phyloP scores from a whole-genome alignment of 2,888 invertebrate genomes.

The Limnephilus marmoratus region DNA sequence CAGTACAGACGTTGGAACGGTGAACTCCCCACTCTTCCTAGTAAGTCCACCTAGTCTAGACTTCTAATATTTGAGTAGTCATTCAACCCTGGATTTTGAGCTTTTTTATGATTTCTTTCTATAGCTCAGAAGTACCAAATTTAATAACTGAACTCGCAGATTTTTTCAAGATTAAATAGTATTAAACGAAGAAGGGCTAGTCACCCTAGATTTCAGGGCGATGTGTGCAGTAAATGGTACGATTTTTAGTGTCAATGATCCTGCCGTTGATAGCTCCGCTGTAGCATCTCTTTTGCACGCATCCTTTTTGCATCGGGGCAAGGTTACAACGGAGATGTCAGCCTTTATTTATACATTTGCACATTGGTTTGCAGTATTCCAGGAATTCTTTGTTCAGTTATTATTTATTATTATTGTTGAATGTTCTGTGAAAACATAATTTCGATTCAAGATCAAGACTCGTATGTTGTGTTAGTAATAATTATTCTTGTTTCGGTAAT shows the following conservation, averaged over 20 bases:
- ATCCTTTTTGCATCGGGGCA: not conserved
- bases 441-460: not conserved
- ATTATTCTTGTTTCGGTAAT: not conserved
- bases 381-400: not conserved
- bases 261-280: not conserved
- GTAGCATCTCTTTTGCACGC: not conserved
- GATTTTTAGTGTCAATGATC: not conserved
- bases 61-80: slow-evolving; percentile 35
- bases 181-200: not conserved
- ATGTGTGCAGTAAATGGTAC: not conserved
- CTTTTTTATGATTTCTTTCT: not conserved
- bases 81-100: not conserved
- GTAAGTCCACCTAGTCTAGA: slow-evolving; percentile 40
- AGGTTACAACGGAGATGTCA: not conserved
- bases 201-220: not conserved
- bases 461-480: not conserved
- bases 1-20: slow-evolving; percentile 11
- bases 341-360: no score
- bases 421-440: not conserved
- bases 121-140: not conserved
- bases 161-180: not conserved
- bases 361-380: not conserved
- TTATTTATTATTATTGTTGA: not conserved
- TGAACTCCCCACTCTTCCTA: slow-evolving; percentile 47
- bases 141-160: not conserved